Evolutionary conservation across 1,140 invertebrate genomes (phyloP).

Genomic region (Acromyrmex charruanus): DNA sequence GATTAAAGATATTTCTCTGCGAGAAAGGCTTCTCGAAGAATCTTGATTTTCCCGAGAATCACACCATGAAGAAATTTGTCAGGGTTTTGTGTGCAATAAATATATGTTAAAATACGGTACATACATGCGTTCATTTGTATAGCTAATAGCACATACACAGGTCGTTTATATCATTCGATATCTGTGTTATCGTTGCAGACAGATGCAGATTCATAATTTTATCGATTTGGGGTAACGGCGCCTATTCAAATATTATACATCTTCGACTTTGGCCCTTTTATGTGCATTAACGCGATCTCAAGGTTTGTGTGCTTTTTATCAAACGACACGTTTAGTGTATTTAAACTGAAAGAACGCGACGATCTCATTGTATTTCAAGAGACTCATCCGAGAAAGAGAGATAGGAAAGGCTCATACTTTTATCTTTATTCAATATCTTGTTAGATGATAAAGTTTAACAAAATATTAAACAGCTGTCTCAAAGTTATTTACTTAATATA

Average conservation of each 20-base stretch:
- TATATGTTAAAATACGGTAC: neutral
- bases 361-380: neutral
- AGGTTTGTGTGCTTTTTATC: neutral
- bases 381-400: neutral
- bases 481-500: too few relatives aligned
- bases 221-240: neutral
- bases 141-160: neutral
- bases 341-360: neutral
- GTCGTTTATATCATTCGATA: slow-evolving; percentile 34
- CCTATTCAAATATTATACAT: neutral
- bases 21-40: neutral
- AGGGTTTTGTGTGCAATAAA: slow-evolving; percentile 46
- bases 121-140: neutral
- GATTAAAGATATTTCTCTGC: neutral
- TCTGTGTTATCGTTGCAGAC: neutral
- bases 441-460: neutral
- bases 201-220: slow-evolving; percentile 56
- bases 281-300: neutral
- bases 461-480: too few relatives aligned
- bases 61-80: neutral
- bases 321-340: neutral
- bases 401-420: neutral
- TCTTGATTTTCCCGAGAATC: slow-evolving; percentile 9
- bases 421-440: neutral
- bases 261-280: neutral